Base-by-base conservation (phyloP, 2,113 vertebrate genomes). In the Carlito syrichta region DNA sequence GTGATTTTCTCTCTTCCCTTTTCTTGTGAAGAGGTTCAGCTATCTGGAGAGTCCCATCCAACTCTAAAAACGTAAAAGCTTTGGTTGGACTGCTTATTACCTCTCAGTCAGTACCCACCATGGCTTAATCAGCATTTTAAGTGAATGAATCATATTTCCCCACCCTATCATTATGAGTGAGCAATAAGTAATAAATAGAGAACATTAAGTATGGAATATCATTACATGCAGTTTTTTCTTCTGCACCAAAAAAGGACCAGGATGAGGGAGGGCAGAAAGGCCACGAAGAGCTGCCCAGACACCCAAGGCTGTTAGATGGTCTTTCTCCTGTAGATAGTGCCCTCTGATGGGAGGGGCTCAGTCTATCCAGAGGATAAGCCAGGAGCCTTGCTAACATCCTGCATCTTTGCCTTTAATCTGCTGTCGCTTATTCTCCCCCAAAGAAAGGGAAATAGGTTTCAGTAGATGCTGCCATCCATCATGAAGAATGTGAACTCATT, bases 11-110 rank as follows among this genome's bases (percentile, higher is more conserved):
- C 73, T 62, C 66, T 19, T 66, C 68, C 27, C 77, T 95, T 92
- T 83, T 73, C 82, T 91, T 4, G 58, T n/a, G 17, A 96, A 78
- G 66, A 78, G 43, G 66, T 43, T 92, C 76, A 83, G 35, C 1
- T 71, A 71, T 35, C 81, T 40, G 35, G n/a, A 86, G 56, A 43
- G 14, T 82, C 68, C 71, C 48, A 12, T 43, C 77, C 78, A 60
- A 50, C 27, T 76, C 16, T 38, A 78, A 38, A 73, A 35, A 38
- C 35, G 20, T 19, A 38, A 62, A 32, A 14, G n/a, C 81, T 97
- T 97, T 97, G 86, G 97, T 92, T 48, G 95, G 92, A 52, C n/a
- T 71, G 40, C 77, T 76, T 83, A 79, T 62, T 82, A 32, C 82
- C 86, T 86, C n/a, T 91, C 85, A 77, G 63, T 56, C 43, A 27